Conservation (phyloP, 2,888 invertebrate genomes). For the Neoaliturus tenellus region DNA sequence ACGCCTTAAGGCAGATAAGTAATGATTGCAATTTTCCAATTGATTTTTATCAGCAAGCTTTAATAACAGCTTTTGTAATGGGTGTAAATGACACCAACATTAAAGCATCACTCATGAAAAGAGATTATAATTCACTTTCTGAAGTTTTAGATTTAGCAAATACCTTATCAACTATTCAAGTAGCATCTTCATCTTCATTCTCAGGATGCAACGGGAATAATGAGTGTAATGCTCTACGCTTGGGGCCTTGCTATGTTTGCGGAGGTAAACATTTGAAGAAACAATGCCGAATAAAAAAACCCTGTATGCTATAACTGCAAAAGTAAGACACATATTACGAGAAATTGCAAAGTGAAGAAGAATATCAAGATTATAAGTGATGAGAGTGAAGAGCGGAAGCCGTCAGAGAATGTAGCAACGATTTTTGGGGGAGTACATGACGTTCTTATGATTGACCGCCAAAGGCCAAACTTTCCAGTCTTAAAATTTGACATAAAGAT, state of each 20-base stretch:
- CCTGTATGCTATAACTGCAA: neutral
- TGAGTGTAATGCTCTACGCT: neutral
- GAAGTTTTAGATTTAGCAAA: neutral
- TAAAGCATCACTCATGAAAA: neutral
- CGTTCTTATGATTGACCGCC: neutral
- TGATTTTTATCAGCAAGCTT: neutral
- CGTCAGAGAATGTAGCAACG: neutral
- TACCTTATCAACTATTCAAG: neutral
- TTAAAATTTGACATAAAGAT: neutral
- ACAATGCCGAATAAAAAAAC: conserved; percentile 2
- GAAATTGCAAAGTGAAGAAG: neutral
- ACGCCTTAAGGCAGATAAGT: neutral
- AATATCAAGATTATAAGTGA: neutral
- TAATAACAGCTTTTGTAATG: neutral
- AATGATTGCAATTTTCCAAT: neutral
- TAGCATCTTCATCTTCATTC: no score
- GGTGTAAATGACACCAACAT: neutral
- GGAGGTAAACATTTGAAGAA: neutral
- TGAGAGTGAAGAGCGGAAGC: neutral
- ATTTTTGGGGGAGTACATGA: neutral
- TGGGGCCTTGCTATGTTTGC: neutral
- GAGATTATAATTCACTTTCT: neutral
- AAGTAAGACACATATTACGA: neutral
- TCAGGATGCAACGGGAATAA: no score
- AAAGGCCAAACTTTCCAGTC: neutral